Evolutionary conservation across 1,140 invertebrate species (phyloP).

Genomic region (Formica selysi): DNA sequence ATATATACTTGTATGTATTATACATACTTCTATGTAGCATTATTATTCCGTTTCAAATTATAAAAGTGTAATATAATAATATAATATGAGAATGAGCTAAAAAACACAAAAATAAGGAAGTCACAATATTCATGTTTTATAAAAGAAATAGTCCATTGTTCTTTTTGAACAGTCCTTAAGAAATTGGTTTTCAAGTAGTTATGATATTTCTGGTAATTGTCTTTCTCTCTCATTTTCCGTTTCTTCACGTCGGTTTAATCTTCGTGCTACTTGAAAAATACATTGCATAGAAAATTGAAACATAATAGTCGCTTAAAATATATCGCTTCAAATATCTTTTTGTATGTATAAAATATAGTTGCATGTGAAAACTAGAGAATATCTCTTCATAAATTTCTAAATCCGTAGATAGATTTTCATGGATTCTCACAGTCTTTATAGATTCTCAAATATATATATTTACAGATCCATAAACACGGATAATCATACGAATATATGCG

Average conservation of each 20-base stretch:
- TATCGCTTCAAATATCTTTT: neutral
- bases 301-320: neutral
- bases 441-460: conserved; percentile 21
- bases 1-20: too few relatives aligned
- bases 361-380: neutral
- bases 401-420: neutral
- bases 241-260: neutral
- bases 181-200: conserved; percentile 7
- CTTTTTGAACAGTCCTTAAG: neutral
- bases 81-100: neutral
- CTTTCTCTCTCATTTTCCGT: neutral
- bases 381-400: neutral
- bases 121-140: neutral
- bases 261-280: neutral
- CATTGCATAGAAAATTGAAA: neutral
- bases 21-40: neutral
- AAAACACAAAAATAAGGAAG: neutral
- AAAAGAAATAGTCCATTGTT: neutral
- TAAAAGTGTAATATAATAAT: neutral
- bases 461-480: neutral
- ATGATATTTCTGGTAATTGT: neutral
- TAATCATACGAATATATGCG: conserved; percentile 6
- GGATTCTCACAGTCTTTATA: neutral
- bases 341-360: neutral
- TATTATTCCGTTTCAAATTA: neutral